Conservation (phyloP, 2,888 invertebrate genomes). For the Caenorhabditis plicata region DNA sequence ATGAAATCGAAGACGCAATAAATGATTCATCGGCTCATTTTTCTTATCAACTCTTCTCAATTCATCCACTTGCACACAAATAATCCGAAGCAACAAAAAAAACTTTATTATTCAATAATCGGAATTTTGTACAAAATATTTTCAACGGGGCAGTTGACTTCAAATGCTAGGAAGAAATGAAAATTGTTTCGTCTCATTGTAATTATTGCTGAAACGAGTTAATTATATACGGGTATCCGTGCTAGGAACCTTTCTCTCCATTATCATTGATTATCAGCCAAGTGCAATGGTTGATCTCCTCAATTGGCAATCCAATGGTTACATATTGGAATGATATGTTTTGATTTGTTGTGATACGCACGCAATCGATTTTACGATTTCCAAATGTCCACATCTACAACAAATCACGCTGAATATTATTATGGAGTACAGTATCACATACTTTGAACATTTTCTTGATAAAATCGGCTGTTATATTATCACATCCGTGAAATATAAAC, state of each 20-base stretch:
- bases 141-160: conserved; percentile 24
- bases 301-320: conserved; percentile 8
- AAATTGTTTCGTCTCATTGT: conserved; percentile 23
- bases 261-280: conserved; percentile 14
- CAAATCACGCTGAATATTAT: not conserved
- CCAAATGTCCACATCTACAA: conserved; percentile 15
- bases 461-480: conserved; percentile 13
- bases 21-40: no score
- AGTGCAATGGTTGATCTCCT: conserved; percentile 1
- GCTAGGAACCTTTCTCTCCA: conserved; percentile 12
- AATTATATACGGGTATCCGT: not conserved
- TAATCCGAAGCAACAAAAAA: no score
- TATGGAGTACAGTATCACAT: not conserved
- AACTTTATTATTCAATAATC: conserved; percentile 13
- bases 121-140: conserved; percentile 28
- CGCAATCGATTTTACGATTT: conserved; percentile 3
- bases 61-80: no score
- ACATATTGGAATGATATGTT: conserved; percentile 20
- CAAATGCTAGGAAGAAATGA: conserved; percentile 33
- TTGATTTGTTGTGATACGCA: conserved; percentile 22
- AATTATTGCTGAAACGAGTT: conserved; percentile 13
- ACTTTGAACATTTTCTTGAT: conserved; percentile 13
- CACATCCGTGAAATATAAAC: conserved; percentile 27
- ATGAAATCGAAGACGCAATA: no score
- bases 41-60: no score